Evolutionary conservation across 2,888 invertebrate genomes (phyloP).

Genomic region (Apodemia hepburni): DNA sequence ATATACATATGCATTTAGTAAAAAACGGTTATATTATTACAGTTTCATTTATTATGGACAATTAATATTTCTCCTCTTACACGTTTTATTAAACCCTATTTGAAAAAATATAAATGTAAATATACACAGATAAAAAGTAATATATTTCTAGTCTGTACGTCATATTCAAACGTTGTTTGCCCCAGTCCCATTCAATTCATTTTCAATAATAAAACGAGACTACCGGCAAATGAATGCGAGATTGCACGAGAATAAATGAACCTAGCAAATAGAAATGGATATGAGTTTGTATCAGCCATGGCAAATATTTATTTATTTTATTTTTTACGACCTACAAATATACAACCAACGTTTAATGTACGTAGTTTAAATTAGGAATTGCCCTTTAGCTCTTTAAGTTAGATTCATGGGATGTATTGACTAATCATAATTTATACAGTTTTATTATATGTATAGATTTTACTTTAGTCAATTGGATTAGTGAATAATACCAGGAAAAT

Average conservation of each 20-base stretch:
- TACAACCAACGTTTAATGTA: no score
- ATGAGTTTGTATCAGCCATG: constrained; percentile 1
- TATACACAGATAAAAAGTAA: constrained; percentile 1
- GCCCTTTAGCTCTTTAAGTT: no score
- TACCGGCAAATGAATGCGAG: constrained; percentile 12
- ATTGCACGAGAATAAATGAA: constrained; percentile 13
- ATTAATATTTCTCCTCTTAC: no score
- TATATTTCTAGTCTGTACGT: constrained; percentile 11
- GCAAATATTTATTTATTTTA: not conserved
- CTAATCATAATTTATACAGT: no score
- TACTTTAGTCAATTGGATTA: no score
- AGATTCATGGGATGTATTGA: no score
- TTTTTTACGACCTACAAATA: not conserved
- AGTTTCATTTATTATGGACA: no score
- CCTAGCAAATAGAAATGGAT: constrained; percentile 9
- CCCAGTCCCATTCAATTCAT: constrained; percentile 12
- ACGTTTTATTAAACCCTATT: not conserved
- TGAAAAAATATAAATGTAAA: not conserved
- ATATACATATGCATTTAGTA: no score
- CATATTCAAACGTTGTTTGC: constrained; percentile 11
- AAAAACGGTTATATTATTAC: no score
- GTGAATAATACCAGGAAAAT: no score
- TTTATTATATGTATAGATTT: no score
- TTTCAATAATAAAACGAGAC: constrained; percentile 13
- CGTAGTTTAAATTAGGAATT: no score